phyloP scores from a whole-genome alignment of 1,140 invertebrate genomes.

The Paraescarpia echinospica region DNA sequence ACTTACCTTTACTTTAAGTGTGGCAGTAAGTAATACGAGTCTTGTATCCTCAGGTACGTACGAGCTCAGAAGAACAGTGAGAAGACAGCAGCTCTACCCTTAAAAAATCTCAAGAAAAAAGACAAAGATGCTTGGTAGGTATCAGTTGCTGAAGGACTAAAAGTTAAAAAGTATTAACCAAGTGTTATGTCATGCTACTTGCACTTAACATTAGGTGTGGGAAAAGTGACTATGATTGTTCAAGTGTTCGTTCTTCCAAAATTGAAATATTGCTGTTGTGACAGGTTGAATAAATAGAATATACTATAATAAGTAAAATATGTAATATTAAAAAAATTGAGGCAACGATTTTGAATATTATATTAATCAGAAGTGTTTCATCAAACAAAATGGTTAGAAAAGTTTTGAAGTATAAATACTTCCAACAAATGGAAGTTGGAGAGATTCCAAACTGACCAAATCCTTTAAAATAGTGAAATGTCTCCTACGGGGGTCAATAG shows the following conservation, averaged over 20 bases:
- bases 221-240: background rate
- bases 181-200: background rate
- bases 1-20: no score
- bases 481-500: background rate
- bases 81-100: slow-evolving; percentile 69
- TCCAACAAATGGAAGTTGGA: background rate
- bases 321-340: background rate
- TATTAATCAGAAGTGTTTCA: background rate
- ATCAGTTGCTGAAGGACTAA: background rate
- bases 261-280: background rate
- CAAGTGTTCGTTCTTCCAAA: background rate
- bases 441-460: background rate
- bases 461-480: background rate
- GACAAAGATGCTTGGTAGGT: slow-evolving; percentile 68
- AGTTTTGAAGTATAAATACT: background rate
- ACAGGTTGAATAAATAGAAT: background rate
- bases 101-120: slow-evolving; percentile 70
- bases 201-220: no score
- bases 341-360: background rate
- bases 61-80: slow-evolving; percentile 75
- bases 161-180: background rate
- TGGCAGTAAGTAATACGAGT: no score
- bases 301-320: background rate
- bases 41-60: slow-evolving; percentile 22
- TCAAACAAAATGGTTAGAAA: background rate